Conservation (phyloP, 2,888 invertebrate genomes). For the Melolontha melolontha region DNA sequence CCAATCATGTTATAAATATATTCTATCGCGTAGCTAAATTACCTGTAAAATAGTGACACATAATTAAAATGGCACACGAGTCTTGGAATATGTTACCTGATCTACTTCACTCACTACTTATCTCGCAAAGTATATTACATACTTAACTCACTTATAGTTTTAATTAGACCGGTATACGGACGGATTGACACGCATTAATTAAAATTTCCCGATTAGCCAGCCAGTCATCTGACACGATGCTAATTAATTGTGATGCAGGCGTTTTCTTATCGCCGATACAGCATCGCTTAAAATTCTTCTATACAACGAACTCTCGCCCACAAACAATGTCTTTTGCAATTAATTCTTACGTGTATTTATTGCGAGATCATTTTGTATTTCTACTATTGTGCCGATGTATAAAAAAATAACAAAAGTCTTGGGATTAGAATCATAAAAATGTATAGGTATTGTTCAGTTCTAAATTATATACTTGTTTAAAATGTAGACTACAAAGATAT, state of each 20-base stretch:
- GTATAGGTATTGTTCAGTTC: no score
- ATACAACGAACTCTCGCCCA: constrained; percentile 20
- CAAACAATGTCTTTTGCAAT: constrained; percentile 25
- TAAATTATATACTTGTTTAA: no score
- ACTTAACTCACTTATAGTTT: constrained; percentile 53
- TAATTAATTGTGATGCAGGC: constrained; percentile 46
- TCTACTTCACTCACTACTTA: constrained; percentile 44
- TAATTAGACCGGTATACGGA: constrained; percentile 52
- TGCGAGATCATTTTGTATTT: not conserved
- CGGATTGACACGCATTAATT: constrained; percentile 49
- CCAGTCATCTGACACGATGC: constrained; percentile 42
- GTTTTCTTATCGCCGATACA: constrained; percentile 31
- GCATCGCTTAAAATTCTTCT: constrained; percentile 18
- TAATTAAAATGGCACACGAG: constrained; percentile 49
- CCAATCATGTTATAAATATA: constrained; percentile 18
- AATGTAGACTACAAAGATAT: no score
- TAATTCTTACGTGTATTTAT: not conserved
- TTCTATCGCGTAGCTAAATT: constrained; percentile 35
- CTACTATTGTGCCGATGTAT: not conserved
- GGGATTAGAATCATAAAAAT: no score
- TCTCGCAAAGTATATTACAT: constrained; percentile 47
- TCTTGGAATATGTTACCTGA: constrained; percentile 42
- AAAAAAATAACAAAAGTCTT: no score
- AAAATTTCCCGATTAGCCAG: constrained; percentile 50
- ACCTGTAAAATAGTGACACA: constrained; percentile 42